These are phyloP conservation scores for Aurelia aurita DNA, from an alignment of 30 jellyfish, hydroid and myxozoan species.

Conservation along the genomic window DNA sequence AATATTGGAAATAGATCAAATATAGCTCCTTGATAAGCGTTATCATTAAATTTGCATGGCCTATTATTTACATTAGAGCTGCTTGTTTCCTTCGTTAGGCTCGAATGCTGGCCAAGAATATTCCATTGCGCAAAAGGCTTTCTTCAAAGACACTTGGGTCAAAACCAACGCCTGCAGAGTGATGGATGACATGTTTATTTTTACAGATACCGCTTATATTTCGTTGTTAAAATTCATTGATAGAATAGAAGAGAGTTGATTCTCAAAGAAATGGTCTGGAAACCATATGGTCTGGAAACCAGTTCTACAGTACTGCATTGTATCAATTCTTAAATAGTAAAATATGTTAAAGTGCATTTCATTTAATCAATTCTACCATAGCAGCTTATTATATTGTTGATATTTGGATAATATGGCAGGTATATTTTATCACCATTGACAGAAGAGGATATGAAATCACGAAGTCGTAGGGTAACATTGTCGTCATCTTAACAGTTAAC, in stretches of 20 bases:
- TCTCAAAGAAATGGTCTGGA: too few relatives aligned
- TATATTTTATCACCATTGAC: too few relatives aligned
- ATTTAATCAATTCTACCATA: too few relatives aligned
- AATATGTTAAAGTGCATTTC: too few relatives aligned
- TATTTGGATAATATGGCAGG: too few relatives aligned
- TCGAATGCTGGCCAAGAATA: constrained; percentile 50
- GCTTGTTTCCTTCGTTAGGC: constrained; percentile 19
- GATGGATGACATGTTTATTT: neutral
- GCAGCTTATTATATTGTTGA: too few relatives aligned
- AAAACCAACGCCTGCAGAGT: constrained; percentile 14
- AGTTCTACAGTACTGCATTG: too few relatives aligned
- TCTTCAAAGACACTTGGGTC: constrained; percentile 50
- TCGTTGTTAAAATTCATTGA: neutral
- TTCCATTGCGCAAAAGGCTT: constrained; percentile 64
- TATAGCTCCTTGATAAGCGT: neutral
- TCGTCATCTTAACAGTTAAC: too few relatives aligned
- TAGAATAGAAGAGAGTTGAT: neutral
- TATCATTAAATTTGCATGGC: neutral
- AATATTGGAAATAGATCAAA: neutral
- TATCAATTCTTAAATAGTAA: too few relatives aligned
- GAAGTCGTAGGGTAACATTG: too few relatives aligned
- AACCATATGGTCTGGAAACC: too few relatives aligned
- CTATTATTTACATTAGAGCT: neutral
- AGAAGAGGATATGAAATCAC: too few relatives aligned
- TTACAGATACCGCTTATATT: neutral